Percentiles rank a stretch among this genome's conserved stretches.
Evolutionary conservation across 2,888 invertebrate species (phyloP).

Genomic region (Galeopsomyia nigrocyanea): DNA sequence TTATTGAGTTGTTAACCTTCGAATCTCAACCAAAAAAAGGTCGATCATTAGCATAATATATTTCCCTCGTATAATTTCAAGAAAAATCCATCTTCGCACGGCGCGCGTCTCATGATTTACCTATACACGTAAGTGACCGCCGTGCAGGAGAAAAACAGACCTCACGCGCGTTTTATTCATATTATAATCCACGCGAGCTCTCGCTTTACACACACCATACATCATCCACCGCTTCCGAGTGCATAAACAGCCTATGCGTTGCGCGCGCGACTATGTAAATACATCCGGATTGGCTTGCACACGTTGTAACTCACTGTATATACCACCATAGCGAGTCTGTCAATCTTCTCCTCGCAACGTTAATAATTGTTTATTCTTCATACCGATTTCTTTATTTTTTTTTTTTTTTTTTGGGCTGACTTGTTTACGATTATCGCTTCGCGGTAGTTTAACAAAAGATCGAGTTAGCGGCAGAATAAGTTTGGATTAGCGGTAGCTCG

Average conservation of each 20-base stretch:
- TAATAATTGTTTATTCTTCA: constrained; percentile 18
- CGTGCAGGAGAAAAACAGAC: constrained; percentile 13
- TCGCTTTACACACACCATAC: background rate
- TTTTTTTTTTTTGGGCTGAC: background rate
- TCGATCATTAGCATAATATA: too few species aligned
- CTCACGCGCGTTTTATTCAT: constrained; percentile 29
- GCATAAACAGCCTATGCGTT: constrained; percentile 40
- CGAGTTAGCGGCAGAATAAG: too few species aligned
- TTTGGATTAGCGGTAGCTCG: too few species aligned
- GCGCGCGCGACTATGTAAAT: too few species aligned
- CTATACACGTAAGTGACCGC: background rate
- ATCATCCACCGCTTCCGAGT: constrained; percentile 18
- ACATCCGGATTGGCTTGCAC: background rate
- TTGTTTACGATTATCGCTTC: constrained; percentile 45
- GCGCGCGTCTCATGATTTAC: constrained; percentile 28
- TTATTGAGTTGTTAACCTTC: too few species aligned
- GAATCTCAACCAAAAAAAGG: too few species aligned
- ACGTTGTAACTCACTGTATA: constrained; percentile 22
- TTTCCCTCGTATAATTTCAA: background rate
- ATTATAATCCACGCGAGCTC: constrained; percentile 1
- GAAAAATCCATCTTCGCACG: constrained; percentile 12
- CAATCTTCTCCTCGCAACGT: constrained; percentile 21
- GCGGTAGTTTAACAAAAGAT: constrained; percentile 20
- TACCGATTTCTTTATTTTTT: background rate
- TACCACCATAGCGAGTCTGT: constrained; percentile 13